Evolutionary conservation across 2,888 invertebrate species (phyloP).

Genomic region (Anthoptus insignis): DNA sequence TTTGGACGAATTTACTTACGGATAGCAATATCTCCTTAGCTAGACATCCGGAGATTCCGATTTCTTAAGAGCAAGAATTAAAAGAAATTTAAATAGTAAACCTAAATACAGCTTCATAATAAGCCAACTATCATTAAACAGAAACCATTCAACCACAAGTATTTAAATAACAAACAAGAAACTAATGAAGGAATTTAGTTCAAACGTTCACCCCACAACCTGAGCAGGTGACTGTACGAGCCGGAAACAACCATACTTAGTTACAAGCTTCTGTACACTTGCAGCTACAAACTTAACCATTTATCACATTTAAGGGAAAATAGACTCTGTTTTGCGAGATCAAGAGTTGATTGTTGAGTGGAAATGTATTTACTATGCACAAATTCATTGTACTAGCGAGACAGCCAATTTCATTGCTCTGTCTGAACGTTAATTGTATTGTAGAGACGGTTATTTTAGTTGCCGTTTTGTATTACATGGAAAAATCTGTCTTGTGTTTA

Average conservation of each 20-base stretch:
- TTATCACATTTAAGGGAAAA: neutral
- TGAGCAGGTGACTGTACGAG: constrained; percentile 35
- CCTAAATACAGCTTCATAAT: neutral
- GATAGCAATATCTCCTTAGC: too few species aligned
- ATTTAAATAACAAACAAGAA: constrained; percentile 14
- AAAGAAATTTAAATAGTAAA: neutral
- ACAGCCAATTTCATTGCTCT: constrained; percentile 39
- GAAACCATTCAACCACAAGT: constrained; percentile 13
- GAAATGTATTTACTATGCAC: constrained; percentile 26
- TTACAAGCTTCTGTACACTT: constrained; percentile 36
- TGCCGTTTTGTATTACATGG: constrained; percentile 25
- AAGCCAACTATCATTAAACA: neutral
- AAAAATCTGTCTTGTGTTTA: constrained; percentile 29
- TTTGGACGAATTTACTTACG: too few species aligned
- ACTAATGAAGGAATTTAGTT: constrained; percentile 18
- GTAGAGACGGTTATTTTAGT: constrained; percentile 29
- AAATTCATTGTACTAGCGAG: constrained; percentile 34
- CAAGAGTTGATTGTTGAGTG: constrained; percentile 1
- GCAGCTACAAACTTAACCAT: constrained; percentile 33
- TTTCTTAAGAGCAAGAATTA: too few species aligned
- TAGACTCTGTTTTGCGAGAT: neutral
- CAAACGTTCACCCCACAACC: constrained; percentile 23
- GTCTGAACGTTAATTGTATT: constrained; percentile 39
- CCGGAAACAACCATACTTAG: constrained; percentile 34
- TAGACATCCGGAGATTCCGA: too few species aligned